Evolutionary conservation across 1,140 invertebrate genomes (phyloP), one percentile per base, ranked within the genome.

Genomic region (Apis laboriosa): DNA sequence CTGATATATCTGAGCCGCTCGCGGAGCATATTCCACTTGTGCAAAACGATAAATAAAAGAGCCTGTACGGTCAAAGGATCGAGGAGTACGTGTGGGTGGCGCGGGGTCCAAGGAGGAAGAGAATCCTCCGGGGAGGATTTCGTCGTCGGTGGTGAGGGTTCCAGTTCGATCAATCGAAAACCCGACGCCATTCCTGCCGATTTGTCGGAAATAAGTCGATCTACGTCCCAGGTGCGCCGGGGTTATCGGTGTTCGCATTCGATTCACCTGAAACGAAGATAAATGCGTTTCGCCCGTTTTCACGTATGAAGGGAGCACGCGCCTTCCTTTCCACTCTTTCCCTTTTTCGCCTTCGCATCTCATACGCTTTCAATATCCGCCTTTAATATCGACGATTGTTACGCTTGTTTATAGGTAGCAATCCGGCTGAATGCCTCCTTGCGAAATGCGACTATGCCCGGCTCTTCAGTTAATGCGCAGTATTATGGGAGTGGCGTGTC

Each of bases 131-230:
- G 86, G 83, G 86, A 80, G 15, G 58, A 19, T 66, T 53, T 77
- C 76, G 43, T 11, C 61, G n/a, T 58, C n/a, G 73, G 53, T 8
- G 53, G 19, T 55, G 64, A 73, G 56, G 55, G 60, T 78, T 80
- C 66, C 84, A 84, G 87, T 80, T 86, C 86, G 84, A 89, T 86
- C 84, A 88, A 89, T 88, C 80, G 84, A 86, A 84, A 70, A 77
- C 66, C 66, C n/a, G 63, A 61, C 63, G 70, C 81, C 77, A 73
- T 89, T 86, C 53, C 74, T 72, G 87, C 60, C 86, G 87, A 89
- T 88, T 89, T 88, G 87, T 89, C 80, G 81, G 81, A 76, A 88
- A 89, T 89, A 89, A 89, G 87, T 86, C 86, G 87, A 88, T 86
- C 78, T 58, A 63, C 77, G 80, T 89, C 87, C 86, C 87, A 89